Evolutionary conservation across 1,140 invertebrate species (phyloP).

Genomic region (Augochlora pura): DNA sequence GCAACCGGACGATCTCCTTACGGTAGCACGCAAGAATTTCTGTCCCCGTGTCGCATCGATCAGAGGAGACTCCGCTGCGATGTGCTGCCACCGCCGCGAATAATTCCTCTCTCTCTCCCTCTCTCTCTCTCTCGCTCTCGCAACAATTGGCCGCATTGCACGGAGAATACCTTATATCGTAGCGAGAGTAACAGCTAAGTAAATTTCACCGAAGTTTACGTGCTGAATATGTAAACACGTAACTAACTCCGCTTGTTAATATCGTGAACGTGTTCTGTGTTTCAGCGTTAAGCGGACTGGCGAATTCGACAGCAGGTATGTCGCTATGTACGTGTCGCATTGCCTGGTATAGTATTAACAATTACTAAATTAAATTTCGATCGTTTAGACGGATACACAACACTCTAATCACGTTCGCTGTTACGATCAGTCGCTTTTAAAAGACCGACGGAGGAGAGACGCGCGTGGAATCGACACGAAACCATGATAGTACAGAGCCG

Average conservation of each 20-base stretch:
- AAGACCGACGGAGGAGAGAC: neutral
- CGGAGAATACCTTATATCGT: conserved; percentile 26
- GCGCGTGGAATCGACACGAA: neutral
- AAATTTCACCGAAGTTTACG: conserved; percentile 48
- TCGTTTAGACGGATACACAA: conserved; percentile 47
- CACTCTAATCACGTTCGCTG: conserved; percentile 41
- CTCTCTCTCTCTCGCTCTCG: too few species aligned
- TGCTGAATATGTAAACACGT: conserved; percentile 47
- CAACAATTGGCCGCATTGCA: conserved; percentile 5
- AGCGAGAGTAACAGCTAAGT: neutral
- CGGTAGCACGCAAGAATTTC: neutral
- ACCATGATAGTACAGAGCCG: neutral
- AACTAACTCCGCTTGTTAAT: conserved; percentile 58
- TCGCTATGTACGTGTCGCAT: conserved; percentile 80
- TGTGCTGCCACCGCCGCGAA: neutral
- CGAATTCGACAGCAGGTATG: conserved; percentile 81
- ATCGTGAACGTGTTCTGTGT: conserved; percentile 71
- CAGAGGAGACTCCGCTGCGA: too few species aligned
- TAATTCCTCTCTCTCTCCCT: too few species aligned
- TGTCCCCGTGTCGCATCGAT: too few species aligned
- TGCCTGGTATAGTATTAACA: conserved; percentile 80
- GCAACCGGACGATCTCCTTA: too few species aligned
- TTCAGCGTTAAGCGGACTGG: conserved; percentile 81
- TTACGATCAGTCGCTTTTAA: conserved; percentile 23
- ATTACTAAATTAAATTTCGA: conserved; percentile 77